Conservation (phyloP, 2,113 vertebrate genomes). For the Puma concolor region DNA sequence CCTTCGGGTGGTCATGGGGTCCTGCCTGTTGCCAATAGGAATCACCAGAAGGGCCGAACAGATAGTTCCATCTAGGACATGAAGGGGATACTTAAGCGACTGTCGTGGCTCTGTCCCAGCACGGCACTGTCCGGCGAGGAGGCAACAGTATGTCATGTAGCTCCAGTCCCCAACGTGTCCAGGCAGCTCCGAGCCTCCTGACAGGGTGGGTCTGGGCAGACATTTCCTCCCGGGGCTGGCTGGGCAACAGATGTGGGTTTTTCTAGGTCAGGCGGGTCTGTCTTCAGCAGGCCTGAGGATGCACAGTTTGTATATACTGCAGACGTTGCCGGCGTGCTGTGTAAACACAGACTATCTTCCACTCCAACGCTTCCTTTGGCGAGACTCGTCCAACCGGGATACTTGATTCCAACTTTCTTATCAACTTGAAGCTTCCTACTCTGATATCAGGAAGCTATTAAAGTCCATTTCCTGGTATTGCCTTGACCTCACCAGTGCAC, state of each 20-base stretch:
- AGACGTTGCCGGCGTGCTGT: neutral
- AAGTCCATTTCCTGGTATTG: conserved; percentile 64
- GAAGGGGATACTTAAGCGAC: neutral
- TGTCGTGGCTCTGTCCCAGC: accelerated
- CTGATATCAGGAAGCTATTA: conserved; percentile 75
- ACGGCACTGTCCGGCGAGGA: accelerated
- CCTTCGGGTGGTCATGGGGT: too few relatives aligned
- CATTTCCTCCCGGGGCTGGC: neutral
- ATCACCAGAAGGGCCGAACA: neutral
- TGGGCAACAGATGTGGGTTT: conserved; percentile 44
- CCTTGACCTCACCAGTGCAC: conserved; percentile 37
- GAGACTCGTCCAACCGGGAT: neutral
- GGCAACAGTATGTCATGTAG: neutral
- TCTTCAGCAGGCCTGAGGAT: conserved; percentile 40
- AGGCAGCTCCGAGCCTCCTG: neutral
- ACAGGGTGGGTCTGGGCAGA: conserved; percentile 39
- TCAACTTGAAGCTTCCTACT: conserved; percentile 64
- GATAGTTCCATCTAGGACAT: accelerated
- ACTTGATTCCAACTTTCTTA: conserved; percentile 61
- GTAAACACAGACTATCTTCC: conserved; percentile 77
- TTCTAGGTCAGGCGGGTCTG: conserved; percentile 44
- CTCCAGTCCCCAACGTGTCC: accelerated
- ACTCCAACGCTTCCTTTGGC: conserved; percentile 46
- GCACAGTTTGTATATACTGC: conserved; percentile 35
- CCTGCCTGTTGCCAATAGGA: neutral